These are phyloP conservation scores for Lophius piscatorius DNA, from an alignment of 2,113 vertebrate genomes.

Conservation along the genomic window DNA sequence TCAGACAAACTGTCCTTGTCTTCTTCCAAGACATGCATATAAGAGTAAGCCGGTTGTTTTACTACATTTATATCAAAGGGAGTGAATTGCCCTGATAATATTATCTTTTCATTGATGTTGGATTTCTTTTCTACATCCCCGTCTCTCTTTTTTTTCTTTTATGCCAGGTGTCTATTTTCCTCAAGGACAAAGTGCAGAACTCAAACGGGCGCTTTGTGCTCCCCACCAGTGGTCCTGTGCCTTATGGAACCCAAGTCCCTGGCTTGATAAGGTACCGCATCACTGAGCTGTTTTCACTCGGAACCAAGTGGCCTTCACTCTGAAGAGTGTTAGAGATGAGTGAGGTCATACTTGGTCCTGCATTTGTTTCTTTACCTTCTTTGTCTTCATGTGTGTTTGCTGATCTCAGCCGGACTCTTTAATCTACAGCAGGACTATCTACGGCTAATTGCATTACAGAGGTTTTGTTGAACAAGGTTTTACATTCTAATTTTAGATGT, in stretches of 20 bases:
- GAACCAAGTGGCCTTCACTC: not conserved
- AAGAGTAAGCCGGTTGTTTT: slow-evolving; percentile 82
- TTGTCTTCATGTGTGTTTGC: slow-evolving; percentile 1
- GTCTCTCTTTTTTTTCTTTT: slow-evolving; percentile 4
- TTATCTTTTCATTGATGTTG: not conserved
- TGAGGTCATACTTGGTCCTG: not conserved
- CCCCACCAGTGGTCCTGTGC: slow-evolving; percentile 90
- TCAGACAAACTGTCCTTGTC: slow-evolving; percentile 93
- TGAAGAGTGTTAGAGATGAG: not conserved
- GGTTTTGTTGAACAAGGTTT: slow-evolving; percentile 33
- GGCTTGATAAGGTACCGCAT: slow-evolving; percentile 88
- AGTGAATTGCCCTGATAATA: not conserved
- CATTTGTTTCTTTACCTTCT: slow-evolving; percentile 1
- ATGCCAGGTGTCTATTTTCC: slow-evolving; percentile 93
- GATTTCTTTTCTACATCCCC: not conserved
- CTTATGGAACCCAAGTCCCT: slow-evolving; percentile 90
- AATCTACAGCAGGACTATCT: slow-evolving; percentile 26
- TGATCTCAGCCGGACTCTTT: slow-evolving; percentile 4
- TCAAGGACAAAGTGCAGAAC: slow-evolving; percentile 98
- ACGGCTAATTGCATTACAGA: slow-evolving; percentile 67
- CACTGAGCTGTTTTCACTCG: not conserved
- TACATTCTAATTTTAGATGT: slow-evolving; percentile 59
- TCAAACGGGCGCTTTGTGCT: slow-evolving; percentile 96
- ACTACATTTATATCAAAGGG: not conserved
- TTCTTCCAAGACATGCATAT: slow-evolving; percentile 99